Base-by-base conservation (phyloP, 2,888 invertebrate genomes). In the Gisinianus flammeolus region DNA sequence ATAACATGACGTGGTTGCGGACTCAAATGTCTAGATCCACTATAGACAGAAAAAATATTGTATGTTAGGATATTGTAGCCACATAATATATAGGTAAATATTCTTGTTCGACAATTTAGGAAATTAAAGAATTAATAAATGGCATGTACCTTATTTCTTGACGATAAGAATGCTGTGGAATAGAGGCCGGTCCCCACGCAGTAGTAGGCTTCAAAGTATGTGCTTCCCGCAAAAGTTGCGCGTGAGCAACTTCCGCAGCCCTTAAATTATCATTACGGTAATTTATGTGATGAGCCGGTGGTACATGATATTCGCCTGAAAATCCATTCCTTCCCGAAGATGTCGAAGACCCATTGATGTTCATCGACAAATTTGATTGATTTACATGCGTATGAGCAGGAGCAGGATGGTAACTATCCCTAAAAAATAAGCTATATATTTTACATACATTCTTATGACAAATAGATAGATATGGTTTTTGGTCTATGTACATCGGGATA, bases 181-280 rank as follows among this genome's bases (percentile, higher is more conserved):
- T 56, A 2, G 81, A 73, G n/a, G 80, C 71, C 24, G 79, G 79
- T 54, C 80, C 81, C 84, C 84, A 84, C 10, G 80, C 81, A 56
- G 80, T 79, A 0, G 81, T 66, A 6, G 81, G 80, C 71, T 84
- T 84, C 16, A 83, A 76, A 22, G 77, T 80, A 70, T 84, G 84
- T 4, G 83, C 83, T 31, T 84, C 84, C 22, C 84, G 72, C 1
- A 84, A 64, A 10, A 84, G 89, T 30, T 89, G 88, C 76, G 89
- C 87, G 62, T 89, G 88, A 83, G 89, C 86, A 85, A 89, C 88
- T 31, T 89, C 89, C 33, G 85, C 81, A 79, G 83, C 81, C 75
- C 83, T 78, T 80, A 85, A 26, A 82, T 82, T 71, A 76, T 85
- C 70, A 92, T 91, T 74, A 84, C 86, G 28, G 22, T 72, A 76